These are phyloP conservation scores for Theocolax elegans DNA, from an alignment of 1,140 invertebrate genomes.

Conservation along the genomic window DNA sequence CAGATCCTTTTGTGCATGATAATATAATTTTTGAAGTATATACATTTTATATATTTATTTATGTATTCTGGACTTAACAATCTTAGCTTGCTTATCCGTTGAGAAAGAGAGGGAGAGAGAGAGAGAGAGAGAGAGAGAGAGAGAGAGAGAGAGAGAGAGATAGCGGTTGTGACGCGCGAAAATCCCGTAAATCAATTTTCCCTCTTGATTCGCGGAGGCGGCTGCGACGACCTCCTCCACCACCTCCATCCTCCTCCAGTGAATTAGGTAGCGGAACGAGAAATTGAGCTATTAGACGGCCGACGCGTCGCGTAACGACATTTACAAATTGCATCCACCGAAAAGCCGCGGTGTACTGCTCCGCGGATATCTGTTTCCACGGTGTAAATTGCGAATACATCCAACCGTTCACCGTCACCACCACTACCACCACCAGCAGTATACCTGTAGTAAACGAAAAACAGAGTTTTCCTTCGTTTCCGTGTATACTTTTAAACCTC, in stretches of 20 bases:
- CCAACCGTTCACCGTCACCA: no score
- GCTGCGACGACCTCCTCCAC: background rate
- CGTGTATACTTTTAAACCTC: no score
- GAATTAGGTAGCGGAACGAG: background rate
- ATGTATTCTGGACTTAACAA: no score
- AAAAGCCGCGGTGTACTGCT: background rate
- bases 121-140: slow-evolving; percentile 14
- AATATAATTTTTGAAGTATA: no score
- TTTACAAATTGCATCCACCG: slow-evolving; percentile 14
- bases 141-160: background rate
- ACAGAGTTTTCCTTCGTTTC: no score
- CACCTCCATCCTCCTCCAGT: background rate
- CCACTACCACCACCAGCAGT: no score
- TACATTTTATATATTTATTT: no score
- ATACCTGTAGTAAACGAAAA: no score
- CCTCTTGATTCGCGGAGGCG: background rate
- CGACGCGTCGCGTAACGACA: background rate
- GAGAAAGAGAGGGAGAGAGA: background rate
- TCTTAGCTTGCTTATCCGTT: no score
- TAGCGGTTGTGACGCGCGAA: background rate
- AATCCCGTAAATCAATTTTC: slow-evolving; percentile 19
- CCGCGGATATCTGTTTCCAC: background rate
- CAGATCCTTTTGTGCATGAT: no score
- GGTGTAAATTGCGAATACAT: no score
- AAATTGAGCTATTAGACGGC: slow-evolving; percentile 14